Evolutionary conservation across 2,113 vertebrate genomes (phyloP).

Genomic region (Bujurquina vittata): DNA sequence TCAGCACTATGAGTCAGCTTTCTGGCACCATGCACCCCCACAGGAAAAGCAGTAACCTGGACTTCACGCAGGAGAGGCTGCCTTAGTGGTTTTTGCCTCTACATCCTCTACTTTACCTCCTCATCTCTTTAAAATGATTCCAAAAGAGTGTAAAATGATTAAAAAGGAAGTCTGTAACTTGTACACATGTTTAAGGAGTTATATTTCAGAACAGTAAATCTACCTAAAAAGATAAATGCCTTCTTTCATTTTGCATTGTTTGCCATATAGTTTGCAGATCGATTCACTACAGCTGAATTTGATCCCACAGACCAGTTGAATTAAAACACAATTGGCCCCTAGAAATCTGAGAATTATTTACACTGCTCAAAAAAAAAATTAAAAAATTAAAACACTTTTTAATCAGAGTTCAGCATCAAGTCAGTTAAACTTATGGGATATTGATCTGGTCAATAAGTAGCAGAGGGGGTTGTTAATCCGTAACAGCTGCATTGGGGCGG

Average conservation of each 20-base stretch:
- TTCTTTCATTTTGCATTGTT: neutral
- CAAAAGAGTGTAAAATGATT: neutral
- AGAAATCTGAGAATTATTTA: too few relatives aligned
- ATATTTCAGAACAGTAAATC: neutral
- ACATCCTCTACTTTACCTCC: neutral
- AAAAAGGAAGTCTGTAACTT: neutral
- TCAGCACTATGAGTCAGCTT: slow-evolving; percentile 1
- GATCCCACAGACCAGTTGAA: fast-evolving
- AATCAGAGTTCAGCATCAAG: too few relatives aligned
- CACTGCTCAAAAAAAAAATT: too few relatives aligned
- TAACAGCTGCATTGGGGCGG: too few relatives aligned
- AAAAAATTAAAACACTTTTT: too few relatives aligned
- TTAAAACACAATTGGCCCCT: neutral
- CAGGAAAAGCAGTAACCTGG: neutral
- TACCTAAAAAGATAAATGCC: neutral
- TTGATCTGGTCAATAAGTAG: too few relatives aligned
- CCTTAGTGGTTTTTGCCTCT: neutral
- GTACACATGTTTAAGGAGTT: fast-evolving
- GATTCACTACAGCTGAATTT: neutral
- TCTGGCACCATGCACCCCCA: neutral
- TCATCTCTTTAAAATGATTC: neutral
- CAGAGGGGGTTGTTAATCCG: too few relatives aligned
- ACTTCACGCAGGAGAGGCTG: neutral
- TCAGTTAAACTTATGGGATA: too few relatives aligned
- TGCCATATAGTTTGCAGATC: too few relatives aligned